phyloP scores from a whole-genome alignment of 2,888 invertebrate genomes.

The Poecilobothrus nobilitatus region DNA sequence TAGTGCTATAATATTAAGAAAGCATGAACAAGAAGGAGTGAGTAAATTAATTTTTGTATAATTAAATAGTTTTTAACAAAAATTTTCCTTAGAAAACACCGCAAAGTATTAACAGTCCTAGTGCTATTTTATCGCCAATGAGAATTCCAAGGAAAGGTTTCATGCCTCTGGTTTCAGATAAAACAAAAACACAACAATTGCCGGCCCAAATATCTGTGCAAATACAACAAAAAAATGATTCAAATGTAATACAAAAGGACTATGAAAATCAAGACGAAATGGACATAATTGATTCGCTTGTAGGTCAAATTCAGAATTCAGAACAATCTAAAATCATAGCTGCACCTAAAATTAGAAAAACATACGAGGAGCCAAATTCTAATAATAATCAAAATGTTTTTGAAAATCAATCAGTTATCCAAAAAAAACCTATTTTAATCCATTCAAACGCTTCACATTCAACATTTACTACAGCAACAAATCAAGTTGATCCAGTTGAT shows the following conservation, averaged over 20 bases:
- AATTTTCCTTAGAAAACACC: neutral
- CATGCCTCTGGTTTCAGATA: constrained; percentile 38
- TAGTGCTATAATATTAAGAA: neutral
- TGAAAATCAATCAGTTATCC: constrained; percentile 11
- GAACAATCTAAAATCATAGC: constrained; percentile 33
- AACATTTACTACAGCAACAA: constrained; percentile 14
- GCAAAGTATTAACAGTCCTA: neutral
- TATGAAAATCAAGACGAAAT: constrained; percentile 38
- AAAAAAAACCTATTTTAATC: constrained; percentile 12
- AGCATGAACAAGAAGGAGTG: neutral
- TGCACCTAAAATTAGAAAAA: constrained; percentile 15
- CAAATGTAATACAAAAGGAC: constrained; percentile 34
- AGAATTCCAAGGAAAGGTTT: constrained; percentile 31
- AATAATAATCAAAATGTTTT: constrained; percentile 18
- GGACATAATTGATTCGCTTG: constrained; percentile 42
- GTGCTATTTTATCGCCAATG: constrained; percentile 8
- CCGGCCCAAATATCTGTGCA: constrained; percentile 43
- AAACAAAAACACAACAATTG: constrained; percentile 36
- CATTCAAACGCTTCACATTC: constrained; percentile 10
- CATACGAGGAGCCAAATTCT: constrained; percentile 16
- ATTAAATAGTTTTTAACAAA: neutral
- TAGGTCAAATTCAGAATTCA: constrained; percentile 29
- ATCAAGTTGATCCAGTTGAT: constrained; percentile 32
- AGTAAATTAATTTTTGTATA: neutral
- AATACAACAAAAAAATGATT: constrained; percentile 36